Base-by-base conservation (phyloP, 1,140 invertebrate genomes). In the Drosophila willistoni region DNA sequence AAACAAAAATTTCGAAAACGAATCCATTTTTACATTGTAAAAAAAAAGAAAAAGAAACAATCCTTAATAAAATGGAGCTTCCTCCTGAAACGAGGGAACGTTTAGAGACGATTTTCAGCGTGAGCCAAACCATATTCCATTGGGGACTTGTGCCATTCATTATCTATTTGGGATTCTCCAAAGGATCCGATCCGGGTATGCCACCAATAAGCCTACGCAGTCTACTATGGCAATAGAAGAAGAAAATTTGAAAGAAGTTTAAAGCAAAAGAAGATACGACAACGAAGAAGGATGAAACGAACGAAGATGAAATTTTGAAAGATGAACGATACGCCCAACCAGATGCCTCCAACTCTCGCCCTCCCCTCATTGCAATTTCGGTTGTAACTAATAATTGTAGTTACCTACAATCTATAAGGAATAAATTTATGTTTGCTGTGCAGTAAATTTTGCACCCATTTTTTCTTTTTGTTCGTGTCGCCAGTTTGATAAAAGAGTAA, bases 191-290 rank as follows among this genome's bases (percentile, higher is more conserved):
- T 3, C 17, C 29, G 3, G 57, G 57, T 0, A 60, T 60, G 36
- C 57, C 57, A 60, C 57, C 57, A 9, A 2, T 60, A 12, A 14
- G 13, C 34, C 2, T 41, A 7, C 36, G 13, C 3, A 60, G 10
- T 34, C 34, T 60, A 6, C 1, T 60, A 2, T 60, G 57, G 57
- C 57, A 41, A 34, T 60, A 60, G 36, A 60, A 36, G n/a, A 6
- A 6, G 14, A 1, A 22, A 47, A 47, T 29, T 29, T 47, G 1
- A 7, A 14, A 44, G n/a, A n/a, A 44, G 29, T 6, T 29, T 29
- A 42, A 13, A 13, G 41, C n/a, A 42, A 5, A 22, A 13, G 12
- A 2, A 42, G 17, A 39, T 7, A 0, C 6, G 0, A 44, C 10
- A 1, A 17, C 2, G 5, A 6, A 7, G 42, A 44, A 17, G n/a